Conservation (phyloP, 2,888 invertebrate species). For the Parnassius mnemosyne region DNA sequence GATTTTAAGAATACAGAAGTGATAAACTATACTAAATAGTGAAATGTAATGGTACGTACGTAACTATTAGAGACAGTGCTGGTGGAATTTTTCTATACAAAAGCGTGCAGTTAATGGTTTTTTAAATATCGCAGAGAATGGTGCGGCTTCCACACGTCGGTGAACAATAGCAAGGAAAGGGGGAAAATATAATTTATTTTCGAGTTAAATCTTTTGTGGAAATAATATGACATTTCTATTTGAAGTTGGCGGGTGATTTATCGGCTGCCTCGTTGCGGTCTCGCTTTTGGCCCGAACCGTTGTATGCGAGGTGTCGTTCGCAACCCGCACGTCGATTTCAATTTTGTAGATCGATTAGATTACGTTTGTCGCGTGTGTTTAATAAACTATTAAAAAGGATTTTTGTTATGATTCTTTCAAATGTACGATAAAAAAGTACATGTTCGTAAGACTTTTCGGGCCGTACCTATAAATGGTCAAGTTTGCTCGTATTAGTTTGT, state of each 20-base stretch:
- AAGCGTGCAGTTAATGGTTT: conserved; percentile 78
- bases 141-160: conserved; percentile 74
- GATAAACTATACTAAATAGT: conserved; percentile 5
- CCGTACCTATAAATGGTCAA: too few species aligned
- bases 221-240: conserved; percentile 82
- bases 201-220: conserved; percentile 82
- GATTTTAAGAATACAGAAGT: background rate
- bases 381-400: too few species aligned
- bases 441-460: too few species aligned
- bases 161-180: conserved; percentile 71
- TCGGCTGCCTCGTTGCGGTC: conserved; percentile 68
- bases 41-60: conserved; percentile 15
- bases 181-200: conserved; percentile 81
- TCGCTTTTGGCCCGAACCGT: conserved; percentile 47
- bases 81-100: conserved; percentile 54
- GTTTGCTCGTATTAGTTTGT: too few species aligned
- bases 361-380: background rate
- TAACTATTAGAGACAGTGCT: conserved; percentile 33
- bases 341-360: conserved; percentile 45
- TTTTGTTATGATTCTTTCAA: too few species aligned
- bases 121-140: conserved; percentile 73
- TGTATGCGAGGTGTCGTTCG: conserved; percentile 53
- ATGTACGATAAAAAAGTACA: too few species aligned
- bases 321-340: conserved; percentile 48
- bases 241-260: conserved; percentile 79